phyloP scores from a whole-genome alignment of 2,888 invertebrate genomes.

The Drosophila pegasa region DNA sequence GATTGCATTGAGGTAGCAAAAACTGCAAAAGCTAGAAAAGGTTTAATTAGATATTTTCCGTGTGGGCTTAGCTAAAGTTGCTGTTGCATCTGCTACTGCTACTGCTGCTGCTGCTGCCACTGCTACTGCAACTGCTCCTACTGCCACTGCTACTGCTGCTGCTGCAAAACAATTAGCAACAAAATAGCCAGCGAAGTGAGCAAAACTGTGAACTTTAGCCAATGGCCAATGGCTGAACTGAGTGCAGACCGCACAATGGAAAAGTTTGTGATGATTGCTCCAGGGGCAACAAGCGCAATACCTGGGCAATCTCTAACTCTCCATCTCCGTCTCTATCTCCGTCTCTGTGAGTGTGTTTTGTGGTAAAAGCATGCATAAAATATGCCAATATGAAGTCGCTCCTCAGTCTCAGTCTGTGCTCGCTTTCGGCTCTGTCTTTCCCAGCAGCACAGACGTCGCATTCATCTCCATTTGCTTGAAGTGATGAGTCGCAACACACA shows the following conservation, averaged over 20 bases:
- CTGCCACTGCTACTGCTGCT: slow-evolving; percentile 2
- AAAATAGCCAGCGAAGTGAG: slow-evolving; percentile 37
- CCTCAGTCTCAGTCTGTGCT: slow-evolving; percentile 5
- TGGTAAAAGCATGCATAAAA: slow-evolving; percentile 74
- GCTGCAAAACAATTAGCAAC: slow-evolving; percentile 61
- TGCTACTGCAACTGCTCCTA: slow-evolving; percentile 10
- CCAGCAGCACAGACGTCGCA: slow-evolving; percentile 60
- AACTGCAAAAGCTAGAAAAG: slow-evolving; percentile 19
- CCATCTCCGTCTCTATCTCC: slow-evolving; percentile 8
- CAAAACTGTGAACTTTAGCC: neutral
- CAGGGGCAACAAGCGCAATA: slow-evolving; percentile 14
- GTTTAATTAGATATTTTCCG: slow-evolving; percentile 15
- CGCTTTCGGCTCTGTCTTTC: slow-evolving; percentile 28
- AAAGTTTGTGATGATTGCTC: slow-evolving; percentile 34
- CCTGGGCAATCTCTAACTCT: slow-evolving; percentile 12
- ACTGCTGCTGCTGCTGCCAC: slow-evolving; percentile 20
- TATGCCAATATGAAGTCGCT: slow-evolving; percentile 66
- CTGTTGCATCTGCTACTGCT: slow-evolving; percentile 10
- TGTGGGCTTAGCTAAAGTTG: slow-evolving; percentile 7
- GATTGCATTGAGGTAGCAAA: slow-evolving; percentile 34
- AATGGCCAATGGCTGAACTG: slow-evolving; percentile 14
- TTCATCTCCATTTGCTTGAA: slow-evolving; percentile 78
- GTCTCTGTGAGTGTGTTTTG: slow-evolving; percentile 42
- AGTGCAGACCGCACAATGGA: slow-evolving; percentile 30
- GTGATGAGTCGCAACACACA: slow-evolving; percentile 57